Evolutionary conservation across 2,113 vertebrate species (phyloP).

Genomic region (Danio rerio): DNA sequence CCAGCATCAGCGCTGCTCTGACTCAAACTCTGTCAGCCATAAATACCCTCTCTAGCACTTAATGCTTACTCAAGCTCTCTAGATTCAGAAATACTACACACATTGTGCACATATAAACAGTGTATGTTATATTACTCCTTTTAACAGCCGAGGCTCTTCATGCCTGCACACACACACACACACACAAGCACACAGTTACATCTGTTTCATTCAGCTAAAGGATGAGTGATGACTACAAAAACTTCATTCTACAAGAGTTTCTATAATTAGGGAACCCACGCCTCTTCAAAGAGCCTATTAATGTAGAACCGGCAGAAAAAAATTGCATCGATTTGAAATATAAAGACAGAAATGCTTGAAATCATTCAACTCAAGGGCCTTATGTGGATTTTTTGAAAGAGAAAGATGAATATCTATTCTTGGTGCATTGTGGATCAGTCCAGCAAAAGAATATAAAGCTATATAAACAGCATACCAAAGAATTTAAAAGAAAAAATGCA

Average conservation of each 20-base stretch:
- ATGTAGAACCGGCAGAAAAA: not conserved
- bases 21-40: conserved; percentile 36
- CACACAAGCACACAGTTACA: conserved; percentile 2
- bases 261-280: conserved; percentile 43
- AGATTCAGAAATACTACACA: conserved; percentile 16
- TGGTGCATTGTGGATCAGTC: conserved; percentile 22
- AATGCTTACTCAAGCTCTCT: conserved; percentile 20
- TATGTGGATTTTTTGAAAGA: conserved; percentile 28
- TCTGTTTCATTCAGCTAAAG: conserved; percentile 36
- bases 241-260: conserved; percentile 33
- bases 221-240: conserved; percentile 44
- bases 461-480: not conserved
- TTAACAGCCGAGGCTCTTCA: not conserved
- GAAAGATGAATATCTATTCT: conserved; percentile 27
- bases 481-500: not conserved
- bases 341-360: not conserved
- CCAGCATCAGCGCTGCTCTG: conserved; percentile 23
- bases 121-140: conserved; percentile 4
- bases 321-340: conserved; percentile 24
- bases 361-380: conserved; percentile 18
- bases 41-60: conserved; percentile 16
- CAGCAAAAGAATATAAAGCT: conserved; percentile 33
- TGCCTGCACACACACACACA: conserved; percentile 16
- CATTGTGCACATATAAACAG: conserved; percentile 6
- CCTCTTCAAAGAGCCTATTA: not conserved